Base-by-base conservation (phyloP, 2,888 invertebrate genomes). In the Polia nebulosa region DNA sequence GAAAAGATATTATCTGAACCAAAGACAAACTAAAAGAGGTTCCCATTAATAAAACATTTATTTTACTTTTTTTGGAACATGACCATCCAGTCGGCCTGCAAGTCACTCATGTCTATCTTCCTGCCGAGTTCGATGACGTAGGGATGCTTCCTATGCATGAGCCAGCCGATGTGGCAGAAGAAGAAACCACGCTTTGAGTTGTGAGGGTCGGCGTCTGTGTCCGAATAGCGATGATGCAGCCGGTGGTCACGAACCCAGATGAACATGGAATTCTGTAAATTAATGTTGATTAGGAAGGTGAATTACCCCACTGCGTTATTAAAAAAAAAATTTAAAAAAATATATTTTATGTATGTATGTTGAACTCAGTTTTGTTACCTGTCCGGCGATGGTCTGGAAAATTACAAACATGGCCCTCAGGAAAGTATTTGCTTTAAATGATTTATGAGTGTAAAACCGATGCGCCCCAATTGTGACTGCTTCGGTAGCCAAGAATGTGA, bases 91-190 rank as follows among this genome's bases (percentile, higher is more conserved):
- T 98, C 98, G 1, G 96, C 96, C 80, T 96, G 94, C 68, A 98
- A 89, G 87, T 98, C 98, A n/a, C 97, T 96, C 95, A 98, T 94
- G 86, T 98, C 98, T 39, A 98, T 96, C 32, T 94, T 95, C 67
- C 82, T 97, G 29, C 96, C 98, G 79, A 97, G 97, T 69, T 96
- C 94, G 34, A 96, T 96, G 41, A 98, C 97, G 74, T 97, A 96
- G 0, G 98, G 98, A 87, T 98, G 98, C 89, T 98, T 98, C 78
- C 96, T 96, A 72, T 94, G 93, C 96, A 98, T 96, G 25, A 98
- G 93, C 98, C 98, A 99, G 8, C 98, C 98, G 60, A 98, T 96
- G 89, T 99, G 98, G 3, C 97, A 96, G 92, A 98, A 99, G 95
- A 98, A 98, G 94, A 99, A 98, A 0, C 98, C 98, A 52, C 98